phyloP scores from a whole-genome alignment of 2,888 invertebrate genomes.

The Dolichomitus sp. region DNA sequence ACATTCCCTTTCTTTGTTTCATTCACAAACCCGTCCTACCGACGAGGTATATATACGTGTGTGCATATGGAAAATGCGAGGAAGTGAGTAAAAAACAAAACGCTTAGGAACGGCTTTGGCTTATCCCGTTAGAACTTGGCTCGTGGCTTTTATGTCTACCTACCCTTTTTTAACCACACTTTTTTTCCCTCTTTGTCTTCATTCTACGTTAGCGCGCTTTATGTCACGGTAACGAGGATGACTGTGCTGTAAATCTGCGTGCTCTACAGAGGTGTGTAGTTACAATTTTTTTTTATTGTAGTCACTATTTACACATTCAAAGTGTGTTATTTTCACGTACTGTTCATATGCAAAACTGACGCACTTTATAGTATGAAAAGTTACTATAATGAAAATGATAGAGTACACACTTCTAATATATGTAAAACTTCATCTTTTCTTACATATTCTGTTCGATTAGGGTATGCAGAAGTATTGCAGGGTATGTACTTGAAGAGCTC shows the following conservation, averaged over 20 bases:
- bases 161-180: constrained; percentile 28
- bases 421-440: too few species aligned
- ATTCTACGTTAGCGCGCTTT: constrained; percentile 51
- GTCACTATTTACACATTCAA: too few species aligned
- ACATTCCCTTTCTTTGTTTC: constrained; percentile 50
- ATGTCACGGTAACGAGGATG: constrained; percentile 14
- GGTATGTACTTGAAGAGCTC: background rate
- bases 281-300: too few species aligned
- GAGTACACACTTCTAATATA: too few species aligned
- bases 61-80: constrained; percentile 25
- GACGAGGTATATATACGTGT: background rate
- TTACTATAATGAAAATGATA: too few species aligned
- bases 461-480: too few species aligned
- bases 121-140: constrained; percentile 71
- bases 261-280: too few species aligned
- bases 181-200: constrained; percentile 41
- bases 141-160: constrained; percentile 64
- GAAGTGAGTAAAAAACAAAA: constrained; percentile 34
- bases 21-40: constrained; percentile 38
- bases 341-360: too few species aligned
- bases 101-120: constrained; percentile 62
- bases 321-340: too few species aligned
- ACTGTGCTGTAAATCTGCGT: too few species aligned
- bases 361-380: too few species aligned
- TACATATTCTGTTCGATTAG: too few species aligned